phyloP scores from a whole-genome alignment of 2,888 invertebrate species.

The Meandrusa payeni region DNA sequence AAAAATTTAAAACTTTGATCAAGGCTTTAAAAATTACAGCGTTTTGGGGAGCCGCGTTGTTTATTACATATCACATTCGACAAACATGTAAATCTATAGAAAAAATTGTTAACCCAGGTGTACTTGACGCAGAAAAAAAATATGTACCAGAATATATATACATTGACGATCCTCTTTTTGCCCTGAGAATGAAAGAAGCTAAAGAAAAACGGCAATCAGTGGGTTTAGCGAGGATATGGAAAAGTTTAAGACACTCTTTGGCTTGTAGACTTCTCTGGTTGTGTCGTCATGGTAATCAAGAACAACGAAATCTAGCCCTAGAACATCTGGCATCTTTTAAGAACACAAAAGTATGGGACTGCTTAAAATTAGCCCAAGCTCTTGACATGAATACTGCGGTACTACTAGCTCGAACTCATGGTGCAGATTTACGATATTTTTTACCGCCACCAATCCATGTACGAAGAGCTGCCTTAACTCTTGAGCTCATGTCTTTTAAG shows the following conservation, averaged over 20 bases:
- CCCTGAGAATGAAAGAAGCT: constrained; percentile 49
- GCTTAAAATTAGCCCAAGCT: constrained; percentile 88
- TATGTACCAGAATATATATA: constrained; percentile 67
- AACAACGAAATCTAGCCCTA: constrained; percentile 83
- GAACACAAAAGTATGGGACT: constrained; percentile 85
- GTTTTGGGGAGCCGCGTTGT: constrained; percentile 43
- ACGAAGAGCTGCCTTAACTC: constrained; percentile 53
- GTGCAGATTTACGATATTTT: constrained; percentile 87
- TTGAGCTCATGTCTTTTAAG: constrained; percentile 64
- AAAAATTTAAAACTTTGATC: constrained; percentile 47
- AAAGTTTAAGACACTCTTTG: constrained; percentile 82
- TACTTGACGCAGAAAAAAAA: constrained; percentile 65
- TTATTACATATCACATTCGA: constrained; percentile 52
- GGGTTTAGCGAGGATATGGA: constrained; percentile 76
- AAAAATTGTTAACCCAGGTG: constrained; percentile 59
- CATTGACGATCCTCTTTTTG: constrained; percentile 67
- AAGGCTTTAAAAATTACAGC: constrained; percentile 50
- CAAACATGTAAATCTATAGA: constrained; percentile 48
- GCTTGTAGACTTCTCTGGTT: constrained; percentile 84
- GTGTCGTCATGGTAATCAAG: constrained; percentile 82
- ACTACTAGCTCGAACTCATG: constrained; percentile 86
- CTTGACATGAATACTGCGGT: constrained; percentile 89
- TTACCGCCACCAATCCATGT: constrained; percentile 83
- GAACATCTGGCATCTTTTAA: constrained; percentile 83
- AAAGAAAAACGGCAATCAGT: constrained; percentile 47